Conservation (phyloP, 2,888 invertebrate species). For the Meganola albula region DNA sequence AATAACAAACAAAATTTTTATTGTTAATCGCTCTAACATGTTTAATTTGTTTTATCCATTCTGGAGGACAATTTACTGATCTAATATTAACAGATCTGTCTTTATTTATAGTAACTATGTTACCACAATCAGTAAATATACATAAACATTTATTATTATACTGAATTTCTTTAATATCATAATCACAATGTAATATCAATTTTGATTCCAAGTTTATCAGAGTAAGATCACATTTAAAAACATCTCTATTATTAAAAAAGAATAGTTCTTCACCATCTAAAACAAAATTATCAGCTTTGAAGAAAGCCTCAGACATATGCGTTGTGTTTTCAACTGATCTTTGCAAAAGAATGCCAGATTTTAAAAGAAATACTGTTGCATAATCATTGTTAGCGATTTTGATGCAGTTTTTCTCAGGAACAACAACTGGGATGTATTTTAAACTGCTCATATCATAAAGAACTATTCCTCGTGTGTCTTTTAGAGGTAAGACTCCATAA, state of each 20-base stretch:
- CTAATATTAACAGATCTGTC: slow-evolving; percentile 30
- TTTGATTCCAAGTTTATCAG: slow-evolving; percentile 36
- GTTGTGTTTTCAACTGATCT: slow-evolving; percentile 37
- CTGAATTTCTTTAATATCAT: slow-evolving; percentile 53
- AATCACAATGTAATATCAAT: slow-evolving; percentile 43
- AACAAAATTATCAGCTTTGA: slow-evolving; percentile 53
- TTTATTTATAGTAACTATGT: slow-evolving; percentile 42
- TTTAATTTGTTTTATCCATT: slow-evolving; percentile 57
- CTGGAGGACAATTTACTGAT: slow-evolving; percentile 43
- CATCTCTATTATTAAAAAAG: slow-evolving; percentile 45
- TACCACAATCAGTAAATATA: slow-evolving; percentile 56
- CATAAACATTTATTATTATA: slow-evolving; percentile 35
- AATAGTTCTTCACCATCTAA: slow-evolving; percentile 40
- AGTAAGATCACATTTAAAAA: slow-evolving; percentile 45
- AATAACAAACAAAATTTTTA: slow-evolving; percentile 58
- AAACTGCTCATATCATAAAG: slow-evolving; percentile 49
- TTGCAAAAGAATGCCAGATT: slow-evolving; percentile 47
- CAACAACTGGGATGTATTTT: slow-evolving; percentile 51
- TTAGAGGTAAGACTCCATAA: slow-evolving; percentile 51
- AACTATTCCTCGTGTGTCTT: slow-evolving; percentile 46
- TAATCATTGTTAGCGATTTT: slow-evolving; percentile 51
- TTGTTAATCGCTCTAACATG: slow-evolving; percentile 48
- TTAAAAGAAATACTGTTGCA: slow-evolving; percentile 45
- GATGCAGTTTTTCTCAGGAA: slow-evolving; percentile 45
- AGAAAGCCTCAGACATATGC: slow-evolving; percentile 42